These are phyloP conservation scores for Trichogramma pretiosum DNA, from an alignment of 1,140 invertebrate genomes.

Conservation along the genomic window DNA sequence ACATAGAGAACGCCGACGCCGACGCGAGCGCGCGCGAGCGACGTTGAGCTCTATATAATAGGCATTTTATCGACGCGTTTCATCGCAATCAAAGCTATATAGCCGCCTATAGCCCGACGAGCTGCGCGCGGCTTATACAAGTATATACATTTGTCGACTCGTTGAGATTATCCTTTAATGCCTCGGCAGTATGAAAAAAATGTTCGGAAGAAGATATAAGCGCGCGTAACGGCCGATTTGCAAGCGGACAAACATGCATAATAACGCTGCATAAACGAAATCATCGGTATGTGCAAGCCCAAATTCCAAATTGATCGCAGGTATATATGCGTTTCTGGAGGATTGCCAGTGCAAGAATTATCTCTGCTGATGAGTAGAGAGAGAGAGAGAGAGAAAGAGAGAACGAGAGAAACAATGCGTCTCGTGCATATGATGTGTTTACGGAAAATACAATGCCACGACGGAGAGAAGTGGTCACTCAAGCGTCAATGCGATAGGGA, in stretches of 20 bases:
- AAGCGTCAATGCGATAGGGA: background rate
- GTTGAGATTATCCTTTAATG: background rate
- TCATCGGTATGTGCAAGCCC: no score
- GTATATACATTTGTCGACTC: background rate
- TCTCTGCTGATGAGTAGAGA: background rate
- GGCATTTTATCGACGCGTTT: conserved; percentile 32
- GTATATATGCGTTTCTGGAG: no score
- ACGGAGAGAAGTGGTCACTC: background rate
- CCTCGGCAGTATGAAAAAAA: background rate
- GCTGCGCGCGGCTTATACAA: conserved; percentile 8
- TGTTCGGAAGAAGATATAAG: background rate
- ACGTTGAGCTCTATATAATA: no score
- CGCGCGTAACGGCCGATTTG: background rate
- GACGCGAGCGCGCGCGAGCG: no score
- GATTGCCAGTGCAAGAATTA: no score
- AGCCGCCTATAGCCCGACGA: background rate
- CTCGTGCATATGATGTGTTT: background rate
- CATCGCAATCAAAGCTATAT: no score
- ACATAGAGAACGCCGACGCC: no score
- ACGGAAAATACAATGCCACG: no score
- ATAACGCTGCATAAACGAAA: no score
- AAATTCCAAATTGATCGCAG: no score
- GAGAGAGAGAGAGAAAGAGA: background rate
- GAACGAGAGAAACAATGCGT: background rate
- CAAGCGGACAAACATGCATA: no score